Evolutionary conservation across 1,140 invertebrate genomes (phyloP).

Genomic region (Ephestia elutella): DNA sequence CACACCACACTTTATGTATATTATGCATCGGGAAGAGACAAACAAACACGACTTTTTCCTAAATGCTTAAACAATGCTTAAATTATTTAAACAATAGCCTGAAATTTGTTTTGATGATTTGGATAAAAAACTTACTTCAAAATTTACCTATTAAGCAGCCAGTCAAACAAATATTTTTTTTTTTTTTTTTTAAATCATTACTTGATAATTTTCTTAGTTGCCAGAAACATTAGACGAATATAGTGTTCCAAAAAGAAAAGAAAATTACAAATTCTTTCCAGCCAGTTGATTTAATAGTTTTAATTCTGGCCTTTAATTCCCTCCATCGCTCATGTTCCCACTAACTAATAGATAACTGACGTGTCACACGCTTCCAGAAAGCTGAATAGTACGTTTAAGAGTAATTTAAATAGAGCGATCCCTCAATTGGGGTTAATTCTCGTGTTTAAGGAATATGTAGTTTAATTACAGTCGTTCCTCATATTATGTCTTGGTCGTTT

Average conservation of each 20-base stretch:
- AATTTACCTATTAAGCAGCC: too few species aligned
- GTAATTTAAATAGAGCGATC: constrained; percentile 73
- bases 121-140: too few species aligned
- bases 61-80: too few species aligned
- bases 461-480: constrained; percentile 50
- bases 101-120: too few species aligned
- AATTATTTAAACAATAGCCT: too few species aligned
- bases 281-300: neutral
- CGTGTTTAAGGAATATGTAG: constrained; percentile 70
- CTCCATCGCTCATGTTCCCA: constrained; percentile 8
- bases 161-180: too few species aligned
- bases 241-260: too few species aligned
- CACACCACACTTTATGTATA: neutral
- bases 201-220: too few species aligned
- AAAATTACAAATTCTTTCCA: too few species aligned
- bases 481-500: constrained; percentile 8
- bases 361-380: constrained; percentile 69
- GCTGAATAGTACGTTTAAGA: constrained; percentile 55
- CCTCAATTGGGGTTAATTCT: constrained; percentile 73
- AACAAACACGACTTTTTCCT: too few species aligned
- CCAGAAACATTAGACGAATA: too few species aligned
- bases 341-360: constrained; percentile 47
- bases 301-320: neutral
- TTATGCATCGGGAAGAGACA: neutral
- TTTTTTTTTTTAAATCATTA: too few species aligned